phyloP scores from a whole-genome alignment of 30 jellyfish, hydroid and myxozoan genomes.

The Aurelia sp. region DNA sequence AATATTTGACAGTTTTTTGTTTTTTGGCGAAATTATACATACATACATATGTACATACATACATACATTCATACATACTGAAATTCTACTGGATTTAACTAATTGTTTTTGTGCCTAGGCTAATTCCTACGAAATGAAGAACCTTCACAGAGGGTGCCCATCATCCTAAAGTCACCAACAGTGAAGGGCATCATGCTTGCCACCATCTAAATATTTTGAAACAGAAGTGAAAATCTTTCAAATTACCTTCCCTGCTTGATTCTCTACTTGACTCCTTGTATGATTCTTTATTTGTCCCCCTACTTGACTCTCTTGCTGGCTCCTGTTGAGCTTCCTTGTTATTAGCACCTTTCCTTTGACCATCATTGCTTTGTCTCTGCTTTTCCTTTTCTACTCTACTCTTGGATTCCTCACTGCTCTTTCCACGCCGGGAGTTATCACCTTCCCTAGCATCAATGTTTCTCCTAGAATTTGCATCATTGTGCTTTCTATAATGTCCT shows the following conservation, averaged over 20 bases:
- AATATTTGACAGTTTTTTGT: too few species aligned
- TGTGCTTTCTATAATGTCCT: slow-evolving; percentile 15
- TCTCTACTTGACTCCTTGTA: slow-evolving; percentile 23
- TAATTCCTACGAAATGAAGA: too few species aligned
- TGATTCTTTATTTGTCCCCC: slow-evolving; percentile 19
- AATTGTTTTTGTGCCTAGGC: too few species aligned
- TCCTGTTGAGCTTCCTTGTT: neutral
- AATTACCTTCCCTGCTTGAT: slow-evolving; percentile 36
- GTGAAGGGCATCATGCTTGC: too few species aligned
- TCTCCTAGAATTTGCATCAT: neutral
- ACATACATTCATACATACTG: too few species aligned
- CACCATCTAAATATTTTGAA: neutral
- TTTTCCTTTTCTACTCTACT: slow-evolving; percentile 6
- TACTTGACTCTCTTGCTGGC: neutral
- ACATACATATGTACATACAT: too few species aligned
- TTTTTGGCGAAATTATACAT: too few species aligned
- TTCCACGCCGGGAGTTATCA: neutral
- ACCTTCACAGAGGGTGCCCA: too few species aligned
- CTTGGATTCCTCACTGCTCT: neutral
- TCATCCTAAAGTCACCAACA: too few species aligned
- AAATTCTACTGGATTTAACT: too few species aligned
- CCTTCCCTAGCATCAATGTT: neutral
- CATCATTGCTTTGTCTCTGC: slow-evolving; percentile 16
- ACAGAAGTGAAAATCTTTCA: neutral
- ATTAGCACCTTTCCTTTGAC: neutral